Base-by-base conservation (phyloP, 2,888 invertebrate species). In the Balanococcus diminutus region DNA sequence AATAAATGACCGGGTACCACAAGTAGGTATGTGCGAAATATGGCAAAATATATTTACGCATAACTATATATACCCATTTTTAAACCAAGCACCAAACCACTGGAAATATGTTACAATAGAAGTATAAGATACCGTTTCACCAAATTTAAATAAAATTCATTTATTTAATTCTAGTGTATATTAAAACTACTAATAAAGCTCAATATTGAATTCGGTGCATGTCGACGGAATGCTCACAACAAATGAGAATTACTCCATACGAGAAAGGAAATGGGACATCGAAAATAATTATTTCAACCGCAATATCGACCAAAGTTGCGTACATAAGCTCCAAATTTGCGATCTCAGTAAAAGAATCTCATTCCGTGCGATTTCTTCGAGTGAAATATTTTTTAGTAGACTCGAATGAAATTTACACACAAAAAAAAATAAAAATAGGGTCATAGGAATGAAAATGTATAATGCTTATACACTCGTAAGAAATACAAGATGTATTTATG, bases 71-170 rank as follows among this genome's bases (percentile, higher is more conserved):
- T 79, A 85, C 75, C 85, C 85, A 85, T 85, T 39, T 85, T 79
- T 85, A 46, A 25, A 25, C 46, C 75, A 39, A 79, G 42, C 72
- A 84, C 84, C 84, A 42, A 79, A 72, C 28, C 31, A 75, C 85
- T 85, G 85, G 85, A 85, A 85, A 85, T 85, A 85, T 85, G 42
- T 75, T 85, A 85, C 85, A 85, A 75, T 11, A 84, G 85, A 72
- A 79, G 36, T 36, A 51, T 56, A 28, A 67, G 28, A 67, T 16
- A 67, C 67, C 67, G 16, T 28, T 67, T 28, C 67, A 28, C 67
- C 67, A 4, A 16, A 67, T 28, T 22, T 22, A 22, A 56, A 0
- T 51, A 56, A 22, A 56, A 56, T 22, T 56, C 9, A 1, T 22
- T 8, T 9, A 56, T 56, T 22, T 56, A 19, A 56, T 22, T n/a